phyloP scores from a whole-genome alignment of 2,888 invertebrate species.

The Dusona sp. region DNA sequence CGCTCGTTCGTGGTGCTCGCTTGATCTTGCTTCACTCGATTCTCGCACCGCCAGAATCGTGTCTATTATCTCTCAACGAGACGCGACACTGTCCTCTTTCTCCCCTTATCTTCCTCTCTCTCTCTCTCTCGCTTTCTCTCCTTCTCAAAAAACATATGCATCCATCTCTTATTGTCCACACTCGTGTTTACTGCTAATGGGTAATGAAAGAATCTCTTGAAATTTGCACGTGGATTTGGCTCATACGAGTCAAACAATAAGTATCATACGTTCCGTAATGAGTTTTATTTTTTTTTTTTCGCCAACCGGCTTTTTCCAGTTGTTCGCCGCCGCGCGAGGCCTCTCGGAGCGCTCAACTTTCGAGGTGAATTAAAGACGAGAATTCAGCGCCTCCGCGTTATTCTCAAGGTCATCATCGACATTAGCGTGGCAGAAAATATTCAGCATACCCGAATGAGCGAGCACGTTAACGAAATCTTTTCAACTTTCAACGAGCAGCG shows the following conservation, averaged over 20 bases:
- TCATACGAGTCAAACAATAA: no score
- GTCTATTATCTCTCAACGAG: slow-evolving; percentile 46
- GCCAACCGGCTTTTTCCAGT: no score
- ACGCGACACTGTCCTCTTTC: slow-evolving; percentile 39
- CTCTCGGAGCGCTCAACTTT: no score
- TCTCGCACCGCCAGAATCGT: slow-evolving; percentile 47
- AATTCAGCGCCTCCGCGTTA: slow-evolving; percentile 60
- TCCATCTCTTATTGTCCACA: background rate
- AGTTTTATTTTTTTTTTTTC: no score
- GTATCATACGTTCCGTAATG: no score
- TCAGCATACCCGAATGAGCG: background rate
- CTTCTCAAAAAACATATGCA: background rate
- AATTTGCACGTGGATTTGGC: no score
- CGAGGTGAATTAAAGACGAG: slow-evolving; percentile 21
- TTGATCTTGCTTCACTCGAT: slow-evolving; percentile 44
- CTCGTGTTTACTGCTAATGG: background rate
- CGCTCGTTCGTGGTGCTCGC: slow-evolving; percentile 10
- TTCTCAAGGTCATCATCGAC: slow-evolving; percentile 69
- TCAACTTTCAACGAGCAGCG: no score
- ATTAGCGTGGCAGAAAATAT: background rate
- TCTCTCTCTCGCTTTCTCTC: background rate
- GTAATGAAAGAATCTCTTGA: background rate
- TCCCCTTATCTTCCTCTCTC: slow-evolving; percentile 20
- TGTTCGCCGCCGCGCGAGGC: no score
- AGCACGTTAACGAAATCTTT: no score